Conservation (phyloP, 2,888 invertebrate genomes). For the Cataglyphis altisquamis region DNA sequence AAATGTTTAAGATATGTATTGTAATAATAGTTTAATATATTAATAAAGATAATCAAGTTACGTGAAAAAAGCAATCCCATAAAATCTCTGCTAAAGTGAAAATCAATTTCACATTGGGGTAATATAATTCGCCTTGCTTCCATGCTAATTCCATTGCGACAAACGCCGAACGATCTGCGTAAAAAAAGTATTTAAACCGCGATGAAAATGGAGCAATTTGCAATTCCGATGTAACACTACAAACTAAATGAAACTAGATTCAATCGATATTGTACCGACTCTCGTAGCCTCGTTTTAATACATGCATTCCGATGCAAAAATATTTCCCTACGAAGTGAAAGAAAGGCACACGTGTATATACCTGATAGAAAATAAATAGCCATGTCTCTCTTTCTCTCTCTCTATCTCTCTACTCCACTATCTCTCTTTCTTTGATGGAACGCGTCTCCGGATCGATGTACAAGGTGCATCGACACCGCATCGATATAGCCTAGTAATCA, state of each 20-base stretch:
- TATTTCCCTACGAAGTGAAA: constrained; percentile 30
- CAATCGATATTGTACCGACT: constrained; percentile 34
- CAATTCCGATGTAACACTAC: constrained; percentile 46
- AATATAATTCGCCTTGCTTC: constrained; percentile 27
- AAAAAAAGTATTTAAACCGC: constrained; percentile 29
- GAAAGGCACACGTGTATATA: constrained; percentile 12
- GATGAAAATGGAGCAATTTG: constrained; percentile 23
- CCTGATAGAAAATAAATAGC: constrained; percentile 42
- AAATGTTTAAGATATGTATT: neutral
- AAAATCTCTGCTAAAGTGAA: constrained; percentile 20
- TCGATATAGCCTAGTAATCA: constrained; percentile 44
- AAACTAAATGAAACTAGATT: constrained; percentile 50
- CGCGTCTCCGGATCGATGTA: constrained; percentile 58
- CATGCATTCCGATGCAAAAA: constrained; percentile 36
- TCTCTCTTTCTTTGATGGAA: neutral
- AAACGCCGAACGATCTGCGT: constrained; percentile 16
- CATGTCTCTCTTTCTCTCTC: neutral
- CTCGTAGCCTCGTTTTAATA: constrained; percentile 13
- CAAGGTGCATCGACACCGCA: constrained; percentile 39
- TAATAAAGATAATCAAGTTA: neutral
- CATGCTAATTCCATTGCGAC: constrained; percentile 39
- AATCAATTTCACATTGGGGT: constrained; percentile 26
- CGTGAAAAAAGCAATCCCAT: neutral
- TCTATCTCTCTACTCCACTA: neutral
- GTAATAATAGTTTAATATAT: no score